Conservation (phyloP, 2,113 vertebrate genomes). For the Paralichthys olivaceus region DNA sequence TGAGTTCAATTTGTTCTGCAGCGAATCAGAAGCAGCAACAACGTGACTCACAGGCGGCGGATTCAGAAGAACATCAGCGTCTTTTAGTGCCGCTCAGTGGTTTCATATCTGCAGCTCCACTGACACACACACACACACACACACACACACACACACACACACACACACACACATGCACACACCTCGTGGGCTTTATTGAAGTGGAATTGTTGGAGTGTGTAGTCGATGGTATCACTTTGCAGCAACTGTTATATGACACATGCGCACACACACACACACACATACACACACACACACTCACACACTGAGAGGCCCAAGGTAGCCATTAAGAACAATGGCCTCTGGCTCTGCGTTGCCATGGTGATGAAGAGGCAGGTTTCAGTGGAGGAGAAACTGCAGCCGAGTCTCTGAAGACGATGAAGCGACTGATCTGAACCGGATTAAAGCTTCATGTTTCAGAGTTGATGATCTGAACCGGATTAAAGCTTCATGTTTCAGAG, state of each 20-base stretch:
- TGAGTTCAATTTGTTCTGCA: neutral
- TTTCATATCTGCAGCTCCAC: neutral
- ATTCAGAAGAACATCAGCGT: neutral
- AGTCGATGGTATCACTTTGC: constrained; percentile 12
- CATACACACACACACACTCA: neutral
- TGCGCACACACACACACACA: constrained; percentile 1
- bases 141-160: constrained; percentile 1
- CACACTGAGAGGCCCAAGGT: constrained; percentile 51
- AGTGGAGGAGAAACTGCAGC: constrained; percentile 14
- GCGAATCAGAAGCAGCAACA: neutral
- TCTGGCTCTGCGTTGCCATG: constrained; percentile 64
- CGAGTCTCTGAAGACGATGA: neutral
- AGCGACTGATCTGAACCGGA: neutral
- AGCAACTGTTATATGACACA: constrained; percentile 14
- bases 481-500: neutral
- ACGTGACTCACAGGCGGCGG: neutral
- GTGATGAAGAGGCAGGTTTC: constrained; percentile 45
- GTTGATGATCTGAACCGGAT: too few relatives aligned
- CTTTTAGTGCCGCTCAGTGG: neutral
- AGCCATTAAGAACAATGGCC: constrained; percentile 66
- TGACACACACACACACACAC: neutral
- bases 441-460: neutral
- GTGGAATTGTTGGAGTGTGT: constrained; percentile 4
- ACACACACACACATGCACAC: constrained; percentile 14
- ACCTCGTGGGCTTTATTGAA: neutral